Base-by-base conservation (phyloP, 1,140 invertebrate genomes). In the Drosophila lini region DNA sequence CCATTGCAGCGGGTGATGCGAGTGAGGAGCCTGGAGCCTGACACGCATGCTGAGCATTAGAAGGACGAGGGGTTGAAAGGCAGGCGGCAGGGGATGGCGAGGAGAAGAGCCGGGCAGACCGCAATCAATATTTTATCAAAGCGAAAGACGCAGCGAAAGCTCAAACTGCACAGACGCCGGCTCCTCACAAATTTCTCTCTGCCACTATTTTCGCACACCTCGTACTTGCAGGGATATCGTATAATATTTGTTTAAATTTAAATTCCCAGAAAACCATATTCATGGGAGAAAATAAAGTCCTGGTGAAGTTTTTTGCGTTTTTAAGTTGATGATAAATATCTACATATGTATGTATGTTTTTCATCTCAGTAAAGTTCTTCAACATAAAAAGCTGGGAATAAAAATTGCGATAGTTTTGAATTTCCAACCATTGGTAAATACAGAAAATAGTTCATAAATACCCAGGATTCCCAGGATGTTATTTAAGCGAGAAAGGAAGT, bases 51-150 rank as follows among this genome's bases (percentile, higher is more conserved):
- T 75, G 82, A 86, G 69, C 78, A 78, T 85, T 82, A 82, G 59
- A 69, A 55, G 57, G 41, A 36, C 38, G 45, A 34, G 25, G 36
- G n/a, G 47, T 5, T 15, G 56, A 25, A 13, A 5, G 45, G 32
- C 11, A 34, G 5, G 1, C 2, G n/a, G 44, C 1, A 19, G 25
- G 25, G 22, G 22, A 7, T 25, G 8, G 4, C n/a, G 28, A 3
- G 36, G 25, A 4, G 48, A 52, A 70, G 36, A 60, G 58, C 61
- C 56, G 64, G 47, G 53, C 58, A 83, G 64, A 83, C 76, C 84
- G 68, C 84, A 89, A 88, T 88, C 83, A 88, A 88, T 89, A 83
- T 88, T 88, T 88, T 78, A 88, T 89, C 84, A 88, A 88, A 88
- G 48, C 74, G 63, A 74, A 75, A 57, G 77, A 62, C 63, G 52